Evolutionary conservation across 2,888 invertebrate genomes (phyloP).

Genomic region (Chloroclysta siterata): DNA sequence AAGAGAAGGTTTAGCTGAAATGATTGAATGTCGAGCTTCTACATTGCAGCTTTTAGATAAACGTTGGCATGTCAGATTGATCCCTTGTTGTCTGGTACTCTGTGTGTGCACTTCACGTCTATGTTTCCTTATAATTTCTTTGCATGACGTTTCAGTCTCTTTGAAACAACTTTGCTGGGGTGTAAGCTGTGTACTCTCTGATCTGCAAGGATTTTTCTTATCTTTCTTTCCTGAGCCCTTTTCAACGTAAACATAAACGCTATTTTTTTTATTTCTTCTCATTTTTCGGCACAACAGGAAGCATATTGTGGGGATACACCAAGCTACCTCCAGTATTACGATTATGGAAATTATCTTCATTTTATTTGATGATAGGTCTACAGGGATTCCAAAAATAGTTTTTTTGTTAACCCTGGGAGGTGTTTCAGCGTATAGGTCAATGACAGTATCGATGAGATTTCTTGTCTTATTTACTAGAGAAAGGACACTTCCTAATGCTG

Average conservation of each 20-base stretch:
- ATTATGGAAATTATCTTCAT: constrained; percentile 57
- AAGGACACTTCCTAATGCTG: constrained; percentile 81
- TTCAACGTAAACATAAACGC: constrained; percentile 2
- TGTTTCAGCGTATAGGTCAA: constrained; percentile 33
- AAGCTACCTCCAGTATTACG: constrained; percentile 64
- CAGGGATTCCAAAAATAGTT: constrained; percentile 37
- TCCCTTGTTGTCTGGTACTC: not conserved
- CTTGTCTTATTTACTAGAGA: constrained; percentile 60
- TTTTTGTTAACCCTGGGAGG: constrained; percentile 9
- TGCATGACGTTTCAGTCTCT: not conserved
- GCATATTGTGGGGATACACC: constrained; percentile 64
- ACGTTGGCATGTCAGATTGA: not conserved
- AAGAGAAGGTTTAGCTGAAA: not conserved
- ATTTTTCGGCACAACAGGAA: constrained; percentile 47
- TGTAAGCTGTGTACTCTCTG: constrained; percentile 18
- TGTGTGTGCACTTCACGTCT: not conserved
- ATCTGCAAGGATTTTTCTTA: not conserved
- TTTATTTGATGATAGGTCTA: constrained; percentile 57
- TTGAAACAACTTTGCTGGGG: not conserved
- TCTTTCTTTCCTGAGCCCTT: not conserved
- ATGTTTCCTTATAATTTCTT: not conserved
- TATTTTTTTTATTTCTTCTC: constrained; percentile 35
- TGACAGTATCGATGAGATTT: constrained; percentile 33
- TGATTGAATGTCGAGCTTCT: constrained; percentile 1
- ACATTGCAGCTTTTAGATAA: not conserved